Evolutionary conservation across 2,888 invertebrate species (phyloP), one percentile per base, ranked within the genome.

Genomic region (Ennomos erosarius): DNA sequence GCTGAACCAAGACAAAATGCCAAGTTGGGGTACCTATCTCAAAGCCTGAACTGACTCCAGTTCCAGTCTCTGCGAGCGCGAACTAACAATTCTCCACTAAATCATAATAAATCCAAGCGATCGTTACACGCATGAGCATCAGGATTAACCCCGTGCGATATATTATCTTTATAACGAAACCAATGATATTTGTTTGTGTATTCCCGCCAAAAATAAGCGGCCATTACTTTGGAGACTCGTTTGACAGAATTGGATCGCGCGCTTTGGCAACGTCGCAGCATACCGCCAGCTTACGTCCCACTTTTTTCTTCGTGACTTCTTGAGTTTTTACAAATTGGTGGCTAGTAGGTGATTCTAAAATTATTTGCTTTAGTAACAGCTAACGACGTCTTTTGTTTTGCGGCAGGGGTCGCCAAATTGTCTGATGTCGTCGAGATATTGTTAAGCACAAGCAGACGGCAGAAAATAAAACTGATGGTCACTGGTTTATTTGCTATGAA

Each of bases 211-310:
- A 88, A 89, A 90, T 89, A 89, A 82, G 78, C 81, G 70, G 80
- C 78, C 82, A 88, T 87, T 87, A 88, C 78, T 88, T 85, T 81
- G 75, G 75, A 77, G 74, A 76, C 75, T 68, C 76, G 71, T 85
- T 87, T 89, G 88, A 89, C 88, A 88, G 84, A 89, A 81, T 79
- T 85, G 85, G 89, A 86, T 72, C 89, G 84, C 75, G 76, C 68
- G 71, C 71, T 79, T 82, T 86, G 86, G 82, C 85, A 85, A 66
- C 79, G 68, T 69, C 62, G 62, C 56, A 52, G 64, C 64, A 59
- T 64, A 62, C 60, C 65, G 59, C 59, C 51, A 60, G 60, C 54
- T 65, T 64, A 64, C 68, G 70, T 68, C 51, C 71, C 55, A 68
- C 64, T 71, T 71, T 70, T 70, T 64, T 64, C 16, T 39, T 53